Percentiles rank a stretch among this genome's conserved stretches.
These are phyloP conservation scores for Agrilus mali DNA, from an alignment of 2,888 invertebrate genomes.

Conservation along the genomic window DNA sequence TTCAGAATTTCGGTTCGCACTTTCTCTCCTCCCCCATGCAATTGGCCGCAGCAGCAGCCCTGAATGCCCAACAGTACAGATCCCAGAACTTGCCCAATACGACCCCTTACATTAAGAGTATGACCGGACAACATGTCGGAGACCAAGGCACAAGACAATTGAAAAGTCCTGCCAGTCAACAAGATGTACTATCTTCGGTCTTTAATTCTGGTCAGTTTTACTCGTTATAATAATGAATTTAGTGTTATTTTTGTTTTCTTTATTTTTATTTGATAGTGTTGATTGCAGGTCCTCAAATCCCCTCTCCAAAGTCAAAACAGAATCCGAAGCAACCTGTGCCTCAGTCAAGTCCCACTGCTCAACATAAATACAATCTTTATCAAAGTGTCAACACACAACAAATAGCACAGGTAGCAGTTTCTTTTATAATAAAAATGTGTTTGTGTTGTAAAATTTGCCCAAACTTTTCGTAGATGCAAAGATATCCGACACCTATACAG, in stretches of 20 bases:
- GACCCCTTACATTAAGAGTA: conserved; percentile 28
- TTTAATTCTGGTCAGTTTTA: conserved; percentile 39
- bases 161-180: conserved; percentile 40
- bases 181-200: conserved; percentile 41
- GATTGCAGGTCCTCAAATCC: conserved; percentile 39
- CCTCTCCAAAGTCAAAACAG: conserved; percentile 43
- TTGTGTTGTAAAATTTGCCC: too few species aligned
- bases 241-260: neutral
- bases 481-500: conserved; percentile 41
- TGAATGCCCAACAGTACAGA: conserved; percentile 48
- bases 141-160: conserved; percentile 34
- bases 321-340: conserved; percentile 41
- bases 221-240: neutral
- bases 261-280: conserved; percentile 1
- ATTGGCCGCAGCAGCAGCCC: conserved; percentile 47
- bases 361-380: conserved; percentile 42
- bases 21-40: conserved; percentile 51
- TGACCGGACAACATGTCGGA: conserved; percentile 26
- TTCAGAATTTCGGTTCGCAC: conserved; percentile 41
- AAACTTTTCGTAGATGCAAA: conserved; percentile 20
- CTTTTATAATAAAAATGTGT: conserved; percentile 9
- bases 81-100: conserved; percentile 44
- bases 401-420: conserved; percentile 27
- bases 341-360: conserved; percentile 41
- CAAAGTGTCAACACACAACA: conserved; percentile 38